phyloP scores from a whole-genome alignment of 2,888 invertebrate genomes.

The Mythimna loreyi region DNA sequence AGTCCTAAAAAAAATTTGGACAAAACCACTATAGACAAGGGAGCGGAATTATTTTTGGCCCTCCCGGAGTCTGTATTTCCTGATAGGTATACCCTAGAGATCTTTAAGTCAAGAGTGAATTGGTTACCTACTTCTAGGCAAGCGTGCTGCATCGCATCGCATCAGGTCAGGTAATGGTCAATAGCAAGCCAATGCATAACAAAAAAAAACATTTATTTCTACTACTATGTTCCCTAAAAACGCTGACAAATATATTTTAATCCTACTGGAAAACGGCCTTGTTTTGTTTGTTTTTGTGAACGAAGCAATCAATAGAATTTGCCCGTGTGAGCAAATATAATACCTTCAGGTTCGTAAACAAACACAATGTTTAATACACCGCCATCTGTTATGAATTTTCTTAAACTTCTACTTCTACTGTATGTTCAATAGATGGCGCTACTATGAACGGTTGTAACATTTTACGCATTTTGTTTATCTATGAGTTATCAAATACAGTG shows the following conservation, averaged over 20 bases:
- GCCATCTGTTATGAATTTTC: constrained; percentile 39
- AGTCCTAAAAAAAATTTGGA: too few species aligned
- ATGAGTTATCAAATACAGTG: constrained; percentile 1
- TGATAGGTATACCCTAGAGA: too few species aligned
- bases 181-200: too few species aligned
- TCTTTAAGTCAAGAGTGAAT: too few species aligned
- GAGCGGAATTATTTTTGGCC: too few species aligned
- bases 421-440: constrained; percentile 38
- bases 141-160: too few species aligned
- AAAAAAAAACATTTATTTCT: neutral
- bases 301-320: constrained; percentile 26
- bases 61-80: too few species aligned
- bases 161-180: too few species aligned
- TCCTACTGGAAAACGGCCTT: too few species aligned
- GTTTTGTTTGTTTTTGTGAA: neutral
- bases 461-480: constrained; percentile 10
- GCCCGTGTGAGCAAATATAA: neutral
- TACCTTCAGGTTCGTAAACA: constrained; percentile 29
- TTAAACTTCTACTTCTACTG: neutral
- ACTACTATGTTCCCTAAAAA: neutral
- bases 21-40: too few species aligned
- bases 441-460: neutral
- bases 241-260: neutral
- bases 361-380: constrained; percentile 21
- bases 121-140: too few species aligned